Evolutionary conservation across 1,140 invertebrate genomes (phyloP).

Genomic region (Philopotamus ludificatus): DNA sequence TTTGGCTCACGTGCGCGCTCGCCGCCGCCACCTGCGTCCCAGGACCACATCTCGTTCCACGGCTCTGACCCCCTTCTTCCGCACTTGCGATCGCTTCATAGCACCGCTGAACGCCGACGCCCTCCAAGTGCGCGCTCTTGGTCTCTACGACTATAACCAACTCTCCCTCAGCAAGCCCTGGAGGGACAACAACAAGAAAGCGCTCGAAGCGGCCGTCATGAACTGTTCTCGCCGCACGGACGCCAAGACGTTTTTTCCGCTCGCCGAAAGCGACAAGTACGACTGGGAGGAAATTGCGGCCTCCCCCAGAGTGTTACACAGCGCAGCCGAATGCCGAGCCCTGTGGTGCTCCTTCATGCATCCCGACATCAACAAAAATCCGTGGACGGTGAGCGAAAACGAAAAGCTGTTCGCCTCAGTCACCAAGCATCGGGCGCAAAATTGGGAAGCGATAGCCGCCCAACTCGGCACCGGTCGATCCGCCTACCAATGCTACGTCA

Average conservation of each 20-base stretch:
- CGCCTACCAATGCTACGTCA: conserved; percentile 33
- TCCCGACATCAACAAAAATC: conserved; percentile 27
- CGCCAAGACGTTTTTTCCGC: neutral
- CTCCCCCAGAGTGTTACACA: neutral
- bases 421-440: neutral
- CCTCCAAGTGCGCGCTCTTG: neutral
- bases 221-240: conserved; percentile 1
- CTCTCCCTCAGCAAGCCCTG: too few species aligned
- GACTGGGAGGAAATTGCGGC: conserved; percentile 24
- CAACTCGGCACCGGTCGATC: conserved; percentile 15
- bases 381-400: conserved; percentile 20
- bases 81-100: neutral
- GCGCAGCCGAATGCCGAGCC: conserved; percentile 23
- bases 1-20: too few species aligned
- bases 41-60: too few species aligned
- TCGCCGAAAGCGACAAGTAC: conserved; percentile 9
- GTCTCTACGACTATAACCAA: neutral
- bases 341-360: conserved; percentile 31
- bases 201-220: neutral
- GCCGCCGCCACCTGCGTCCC: too few species aligned
- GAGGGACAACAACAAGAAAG: conserved; percentile 15
- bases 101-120: too few species aligned
- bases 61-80: neutral
- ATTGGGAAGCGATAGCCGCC: conserved; percentile 30
- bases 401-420: neutral